phyloP scores from a whole-genome alignment of 2,888 invertebrate genomes.

The Microplitis manilae region DNA sequence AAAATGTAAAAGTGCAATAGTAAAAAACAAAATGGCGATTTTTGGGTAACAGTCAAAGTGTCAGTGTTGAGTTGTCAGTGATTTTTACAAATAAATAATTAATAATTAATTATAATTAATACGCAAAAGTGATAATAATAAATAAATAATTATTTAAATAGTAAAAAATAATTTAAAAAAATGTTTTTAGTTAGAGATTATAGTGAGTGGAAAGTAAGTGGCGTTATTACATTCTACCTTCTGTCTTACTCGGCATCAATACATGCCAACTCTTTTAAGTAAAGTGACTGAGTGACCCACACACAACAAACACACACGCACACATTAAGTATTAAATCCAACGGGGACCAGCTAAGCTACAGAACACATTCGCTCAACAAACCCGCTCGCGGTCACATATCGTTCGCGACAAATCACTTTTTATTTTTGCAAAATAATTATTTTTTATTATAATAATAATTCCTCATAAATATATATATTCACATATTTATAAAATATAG shows the following conservation, averaged over 20 bases:
- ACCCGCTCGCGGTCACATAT: constrained; percentile 56
- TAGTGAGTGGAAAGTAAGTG: constrained; percentile 65
- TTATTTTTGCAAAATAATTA: constrained; percentile 41
- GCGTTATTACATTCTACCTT: constrained; percentile 11
- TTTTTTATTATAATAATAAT: background rate
- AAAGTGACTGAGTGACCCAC: constrained; percentile 61
- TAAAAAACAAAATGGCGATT: background rate
- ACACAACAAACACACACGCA: constrained; percentile 54
- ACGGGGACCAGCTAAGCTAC: constrained; percentile 14
- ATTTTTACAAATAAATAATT: background rate
- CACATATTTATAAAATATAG: background rate
- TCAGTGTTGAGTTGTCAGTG: no score
- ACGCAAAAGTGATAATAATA: background rate
- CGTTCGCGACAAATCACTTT: constrained; percentile 58
- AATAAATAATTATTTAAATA: background rate
- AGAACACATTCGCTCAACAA: constrained; percentile 38
- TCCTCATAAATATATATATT: background rate
- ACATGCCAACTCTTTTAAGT: constrained; percentile 37
- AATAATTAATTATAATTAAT: background rate
- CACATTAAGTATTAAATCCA: background rate
- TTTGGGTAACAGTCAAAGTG: background rate
- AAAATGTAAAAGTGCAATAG: background rate
- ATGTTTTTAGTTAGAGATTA: constrained; percentile 49
- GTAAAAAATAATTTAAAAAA: background rate
- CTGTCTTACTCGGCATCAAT: background rate